Percentiles rank a stretch among this genome's conserved stretches.
Conservation (phyloP, 2,888 invertebrate species). For the Meandrusa payeni region DNA sequence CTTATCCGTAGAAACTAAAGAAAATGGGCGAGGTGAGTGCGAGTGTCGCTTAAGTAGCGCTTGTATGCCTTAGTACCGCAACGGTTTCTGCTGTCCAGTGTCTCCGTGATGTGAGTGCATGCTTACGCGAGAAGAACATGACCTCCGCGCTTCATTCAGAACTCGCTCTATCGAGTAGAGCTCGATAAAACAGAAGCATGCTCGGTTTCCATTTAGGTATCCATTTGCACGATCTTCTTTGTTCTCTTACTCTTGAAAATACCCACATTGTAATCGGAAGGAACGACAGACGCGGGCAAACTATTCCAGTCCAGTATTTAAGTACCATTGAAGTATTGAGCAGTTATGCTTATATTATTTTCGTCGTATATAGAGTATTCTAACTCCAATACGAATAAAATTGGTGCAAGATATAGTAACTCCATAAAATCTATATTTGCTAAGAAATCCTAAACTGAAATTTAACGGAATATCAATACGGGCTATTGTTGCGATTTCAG, state of each 20-base stretch:
- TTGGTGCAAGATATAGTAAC: constrained; percentile 43
- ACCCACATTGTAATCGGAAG: too few relatives aligned
- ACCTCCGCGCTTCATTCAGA: constrained; percentile 32
- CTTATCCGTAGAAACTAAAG: constrained; percentile 75
- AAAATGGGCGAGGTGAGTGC: constrained; percentile 81
- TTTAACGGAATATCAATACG: constrained; percentile 9
- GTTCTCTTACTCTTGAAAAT: constrained; percentile 31
- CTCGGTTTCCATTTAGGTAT: too few relatives aligned
- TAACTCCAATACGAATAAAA: constrained; percentile 54
- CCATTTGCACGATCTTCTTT: too few relatives aligned
- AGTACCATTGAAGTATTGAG: too few relatives aligned
- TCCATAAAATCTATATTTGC: constrained; percentile 46
- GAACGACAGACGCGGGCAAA: too few relatives aligned
- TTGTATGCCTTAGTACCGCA: constrained; percentile 63
- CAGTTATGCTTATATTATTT: too few relatives aligned
- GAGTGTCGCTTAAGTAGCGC: constrained; percentile 71
- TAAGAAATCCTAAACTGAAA: constrained; percentile 30
- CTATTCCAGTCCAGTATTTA: too few relatives aligned
- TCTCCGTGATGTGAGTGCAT: constrained; percentile 70
- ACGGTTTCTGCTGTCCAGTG: constrained; percentile 51
- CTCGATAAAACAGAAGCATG: too few relatives aligned
- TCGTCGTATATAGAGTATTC: too few relatives aligned
- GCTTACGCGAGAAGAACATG: constrained; percentile 57
- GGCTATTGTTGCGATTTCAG: constrained; percentile 1
- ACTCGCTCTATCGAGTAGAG: too few relatives aligned